phyloP scores from a whole-genome alignment of 2,888 invertebrate genomes.

The Agelastica alni region DNA sequence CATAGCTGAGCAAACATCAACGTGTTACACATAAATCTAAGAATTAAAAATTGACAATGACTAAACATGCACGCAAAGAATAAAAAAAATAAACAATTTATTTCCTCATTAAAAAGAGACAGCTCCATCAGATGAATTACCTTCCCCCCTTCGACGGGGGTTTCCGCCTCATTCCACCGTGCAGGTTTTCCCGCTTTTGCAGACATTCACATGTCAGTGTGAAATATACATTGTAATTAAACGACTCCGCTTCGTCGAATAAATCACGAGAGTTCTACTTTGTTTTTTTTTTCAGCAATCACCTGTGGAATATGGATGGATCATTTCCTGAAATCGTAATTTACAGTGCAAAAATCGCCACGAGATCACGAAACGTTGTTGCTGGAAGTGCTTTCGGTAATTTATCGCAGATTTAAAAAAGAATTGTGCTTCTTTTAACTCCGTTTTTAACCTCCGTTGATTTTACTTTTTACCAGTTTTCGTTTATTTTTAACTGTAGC shows the following conservation, averaged over 20 bases:
- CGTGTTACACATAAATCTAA: no score
- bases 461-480: no score
- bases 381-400: slow-evolving; percentile 20
- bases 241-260: slow-evolving; percentile 33
- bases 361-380: slow-evolving; percentile 31
- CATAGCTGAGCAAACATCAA: no score
- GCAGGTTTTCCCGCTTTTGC: slow-evolving; percentile 13
- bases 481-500: no score
- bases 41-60: no score
- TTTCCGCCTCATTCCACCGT: background rate
- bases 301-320: slow-evolving; percentile 43
- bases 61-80: no score
- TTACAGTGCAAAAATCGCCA: slow-evolving; percentile 31
- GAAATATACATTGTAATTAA: slow-evolving; percentile 40
- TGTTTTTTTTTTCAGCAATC: slow-evolving; percentile 36
- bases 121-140: slow-evolving; percentile 1
- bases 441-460: no score
- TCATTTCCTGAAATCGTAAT: slow-evolving; percentile 38
- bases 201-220: slow-evolving; percentile 32
- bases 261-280: no score
- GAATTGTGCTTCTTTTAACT: no score
- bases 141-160: slow-evolving; percentile 4
- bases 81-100: background rate
- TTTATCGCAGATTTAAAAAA: slow-evolving; percentile 21
- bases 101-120: background rate